phyloP scores from a whole-genome alignment of 2,113 vertebrate species.

The Urocitellus parryii region DNA sequence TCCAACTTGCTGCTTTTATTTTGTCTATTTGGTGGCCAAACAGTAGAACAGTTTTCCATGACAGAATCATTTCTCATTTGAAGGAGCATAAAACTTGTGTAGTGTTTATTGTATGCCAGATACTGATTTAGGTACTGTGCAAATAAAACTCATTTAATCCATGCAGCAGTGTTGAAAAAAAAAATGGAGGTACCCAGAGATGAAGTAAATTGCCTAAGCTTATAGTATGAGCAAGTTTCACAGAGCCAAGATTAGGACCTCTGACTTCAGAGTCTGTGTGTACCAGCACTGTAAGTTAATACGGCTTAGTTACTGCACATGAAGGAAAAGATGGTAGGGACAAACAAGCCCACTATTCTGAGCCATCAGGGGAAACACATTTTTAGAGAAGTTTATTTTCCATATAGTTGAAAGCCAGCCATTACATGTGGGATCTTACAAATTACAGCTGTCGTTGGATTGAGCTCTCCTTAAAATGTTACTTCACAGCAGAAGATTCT shows the following conservation, averaged over 20 bases:
- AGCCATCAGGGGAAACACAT: neutral
- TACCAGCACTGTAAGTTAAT: neutral
- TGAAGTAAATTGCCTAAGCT: neutral
- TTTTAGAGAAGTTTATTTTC: constrained; percentile 1
- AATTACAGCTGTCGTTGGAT: neutral
- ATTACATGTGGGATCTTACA: neutral
- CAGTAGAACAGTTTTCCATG: neutral
- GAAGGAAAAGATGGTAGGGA: neutral
- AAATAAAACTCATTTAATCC: neutral
- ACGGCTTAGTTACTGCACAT: neutral
- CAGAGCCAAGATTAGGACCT: neutral
- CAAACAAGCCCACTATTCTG: neutral
- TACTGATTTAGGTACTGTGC: neutral
- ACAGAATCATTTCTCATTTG: constrained; percentile 37
- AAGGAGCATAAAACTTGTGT: neutral
- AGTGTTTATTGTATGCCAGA: neutral
- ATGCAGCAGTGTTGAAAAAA: neutral
- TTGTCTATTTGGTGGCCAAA: neutral
- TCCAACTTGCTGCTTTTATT: neutral
- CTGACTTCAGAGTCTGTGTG: neutral
- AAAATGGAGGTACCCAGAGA: neutral
- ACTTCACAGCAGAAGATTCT: neutral
- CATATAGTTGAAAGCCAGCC: neutral
- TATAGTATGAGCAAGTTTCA: neutral
- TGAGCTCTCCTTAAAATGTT: constrained; percentile 4